A percentile compares a stretch with the other conserved stretches of the same genome.
Conservation (phyloP, 2,888 invertebrate species). For the Clusia tigrina region DNA sequence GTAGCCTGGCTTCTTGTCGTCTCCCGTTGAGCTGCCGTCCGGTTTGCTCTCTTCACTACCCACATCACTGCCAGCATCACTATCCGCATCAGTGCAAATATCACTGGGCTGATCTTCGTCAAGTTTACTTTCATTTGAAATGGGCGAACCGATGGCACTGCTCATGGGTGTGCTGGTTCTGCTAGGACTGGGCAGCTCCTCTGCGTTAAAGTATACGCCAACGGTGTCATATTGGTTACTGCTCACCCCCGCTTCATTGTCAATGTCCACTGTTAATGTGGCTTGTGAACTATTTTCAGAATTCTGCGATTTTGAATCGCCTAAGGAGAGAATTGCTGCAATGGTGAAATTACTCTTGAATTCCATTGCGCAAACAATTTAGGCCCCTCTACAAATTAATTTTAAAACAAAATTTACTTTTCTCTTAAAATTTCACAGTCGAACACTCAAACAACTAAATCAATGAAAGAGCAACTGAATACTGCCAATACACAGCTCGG, state of each 20-base stretch:
- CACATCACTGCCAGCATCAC: too few species aligned
- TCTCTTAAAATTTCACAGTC: background rate
- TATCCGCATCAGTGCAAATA: constrained; percentile 21
- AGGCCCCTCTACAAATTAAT: constrained; percentile 51
- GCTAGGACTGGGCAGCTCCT: constrained; percentile 58
- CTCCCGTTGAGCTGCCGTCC: constrained; percentile 39
- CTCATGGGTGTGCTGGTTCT: constrained; percentile 63
- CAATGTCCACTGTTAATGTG: constrained; percentile 35
- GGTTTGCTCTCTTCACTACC: constrained; percentile 28
- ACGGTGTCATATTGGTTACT: constrained; percentile 45
- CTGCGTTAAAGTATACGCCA: constrained; percentile 54
- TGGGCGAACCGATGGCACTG: constrained; percentile 55
- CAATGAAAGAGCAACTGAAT: too few species aligned
- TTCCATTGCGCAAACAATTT: constrained; percentile 58
- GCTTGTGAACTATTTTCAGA: constrained; percentile 65
- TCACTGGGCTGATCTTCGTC: constrained; percentile 39
- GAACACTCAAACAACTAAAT: too few species aligned
- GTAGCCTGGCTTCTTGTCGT: constrained; percentile 88
- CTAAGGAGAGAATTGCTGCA: constrained; percentile 78
- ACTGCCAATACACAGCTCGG: background rate
- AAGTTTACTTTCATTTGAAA: constrained; percentile 46
- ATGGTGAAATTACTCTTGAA: constrained; percentile 81
- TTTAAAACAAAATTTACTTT: constrained; percentile 13
- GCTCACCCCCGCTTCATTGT: constrained; percentile 30
- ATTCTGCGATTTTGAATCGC: too few species aligned